Evolutionary conservation across 1,140 invertebrate genomes (phyloP).

Genomic region (Habropoda laboriosa): DNA sequence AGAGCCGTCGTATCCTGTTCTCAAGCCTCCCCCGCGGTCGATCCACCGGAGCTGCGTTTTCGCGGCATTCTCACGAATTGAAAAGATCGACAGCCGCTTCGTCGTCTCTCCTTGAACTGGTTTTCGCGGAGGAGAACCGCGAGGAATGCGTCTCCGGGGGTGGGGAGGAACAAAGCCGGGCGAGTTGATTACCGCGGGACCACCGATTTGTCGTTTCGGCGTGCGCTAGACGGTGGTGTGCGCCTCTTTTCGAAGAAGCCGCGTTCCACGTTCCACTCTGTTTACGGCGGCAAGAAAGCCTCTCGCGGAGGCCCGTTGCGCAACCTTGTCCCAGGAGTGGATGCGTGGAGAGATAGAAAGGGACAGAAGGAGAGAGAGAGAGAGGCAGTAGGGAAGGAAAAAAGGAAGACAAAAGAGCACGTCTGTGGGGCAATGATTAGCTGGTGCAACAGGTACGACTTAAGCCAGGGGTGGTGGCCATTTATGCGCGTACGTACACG

Average conservation of each 20-base stretch:
- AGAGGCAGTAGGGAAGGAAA: too few relatives aligned
- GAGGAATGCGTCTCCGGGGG: not conserved
- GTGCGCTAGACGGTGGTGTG: not conserved
- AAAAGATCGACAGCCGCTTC: constrained; percentile 15
- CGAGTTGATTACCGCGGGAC: not conserved
- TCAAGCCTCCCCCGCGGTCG: not conserved
- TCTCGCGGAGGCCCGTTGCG: constrained; percentile 38
- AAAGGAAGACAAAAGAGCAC: constrained; percentile 41
- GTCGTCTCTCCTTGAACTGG: constrained; percentile 7
- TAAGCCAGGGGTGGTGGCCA: constrained; percentile 54
- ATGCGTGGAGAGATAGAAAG: not conserved
- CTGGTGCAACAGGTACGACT: constrained; percentile 71
- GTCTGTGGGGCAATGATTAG: constrained; percentile 64
- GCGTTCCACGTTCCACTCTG: constrained; percentile 66
- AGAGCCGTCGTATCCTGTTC: not conserved
- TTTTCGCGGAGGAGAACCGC: not conserved
- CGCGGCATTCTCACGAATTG: constrained; percentile 25
- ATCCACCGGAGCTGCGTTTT: not conserved
- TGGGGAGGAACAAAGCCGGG: constrained; percentile 6
- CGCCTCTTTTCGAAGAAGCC: constrained; percentile 10
- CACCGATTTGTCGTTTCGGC: not conserved
- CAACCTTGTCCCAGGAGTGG: constrained; percentile 40
- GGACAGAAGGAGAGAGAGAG: not conserved
- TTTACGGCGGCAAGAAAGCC: constrained; percentile 52
- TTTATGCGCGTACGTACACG: constrained; percentile 68